phyloP scores from a whole-genome alignment of 2,113 vertebrate species.

The Corythoichthys haematopterus region DNA sequence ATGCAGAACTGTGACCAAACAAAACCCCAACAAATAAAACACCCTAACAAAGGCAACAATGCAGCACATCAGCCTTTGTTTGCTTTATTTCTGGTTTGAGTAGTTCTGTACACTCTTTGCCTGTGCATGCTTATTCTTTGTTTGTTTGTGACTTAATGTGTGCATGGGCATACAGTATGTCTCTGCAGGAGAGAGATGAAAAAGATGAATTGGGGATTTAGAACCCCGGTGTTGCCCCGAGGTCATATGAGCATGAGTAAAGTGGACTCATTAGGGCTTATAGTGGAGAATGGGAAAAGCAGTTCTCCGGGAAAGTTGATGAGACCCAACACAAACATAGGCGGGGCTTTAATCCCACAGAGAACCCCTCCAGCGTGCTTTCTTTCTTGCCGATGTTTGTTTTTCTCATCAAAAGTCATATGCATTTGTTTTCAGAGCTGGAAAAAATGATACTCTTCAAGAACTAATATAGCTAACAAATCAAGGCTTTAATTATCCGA shows the following conservation, averaged over 20 bases:
- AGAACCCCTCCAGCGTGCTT: neutral
- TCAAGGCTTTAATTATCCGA: neutral
- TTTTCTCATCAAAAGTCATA: conserved; percentile 6
- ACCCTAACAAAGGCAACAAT: conserved; percentile 46
- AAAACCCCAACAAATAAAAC: conserved; percentile 55
- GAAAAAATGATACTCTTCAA: neutral
- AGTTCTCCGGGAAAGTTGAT: conserved; percentile 58
- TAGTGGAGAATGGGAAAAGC: conserved; percentile 50
- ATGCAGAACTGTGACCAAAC: conserved; percentile 53
- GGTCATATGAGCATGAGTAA: conserved; percentile 56
- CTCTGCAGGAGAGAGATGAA: conserved; percentile 30
- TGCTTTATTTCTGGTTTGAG: conserved; percentile 45
- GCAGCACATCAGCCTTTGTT: conserved; percentile 59
- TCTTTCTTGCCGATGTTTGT: conserved; percentile 13
- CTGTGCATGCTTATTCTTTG: conserved; percentile 10
- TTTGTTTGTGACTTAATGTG: conserved; percentile 32
- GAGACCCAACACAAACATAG: conserved; percentile 66
- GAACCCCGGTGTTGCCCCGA: conserved; percentile 50
- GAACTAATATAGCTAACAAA: neutral
- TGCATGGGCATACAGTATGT: conserved; percentile 24
- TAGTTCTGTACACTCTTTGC: conserved; percentile 24
- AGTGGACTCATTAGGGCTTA: conserved; percentile 63
- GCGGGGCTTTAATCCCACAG: conserved; percentile 50
- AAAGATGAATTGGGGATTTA: conserved; percentile 46
- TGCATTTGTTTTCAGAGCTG: neutral